A percentile compares a stretch with the other conserved stretches of the same genome.
These are phyloP conservation scores for Cavia aperea DNA, from an alignment of 2,113 vertebrate genomes.

Conservation along the genomic window DNA sequence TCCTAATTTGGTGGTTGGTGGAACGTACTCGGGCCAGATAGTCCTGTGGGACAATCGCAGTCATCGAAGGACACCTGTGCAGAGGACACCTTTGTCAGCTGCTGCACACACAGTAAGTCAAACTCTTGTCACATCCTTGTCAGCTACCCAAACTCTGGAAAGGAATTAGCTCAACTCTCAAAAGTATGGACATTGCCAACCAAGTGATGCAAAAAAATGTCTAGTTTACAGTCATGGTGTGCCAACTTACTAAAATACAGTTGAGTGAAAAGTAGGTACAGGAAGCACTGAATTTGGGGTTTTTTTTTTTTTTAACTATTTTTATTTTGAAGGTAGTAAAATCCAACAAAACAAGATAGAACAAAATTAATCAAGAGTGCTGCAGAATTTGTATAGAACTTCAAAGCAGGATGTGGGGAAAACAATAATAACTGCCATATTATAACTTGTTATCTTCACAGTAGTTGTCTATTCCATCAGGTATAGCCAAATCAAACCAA, in stretches of 20 bases:
- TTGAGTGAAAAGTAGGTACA: not conserved
- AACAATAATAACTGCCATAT: too few relatives aligned
- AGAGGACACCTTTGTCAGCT: constrained; percentile 94
- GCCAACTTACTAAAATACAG: not conserved
- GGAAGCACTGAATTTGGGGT: not conserved
- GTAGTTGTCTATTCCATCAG: too few relatives aligned
- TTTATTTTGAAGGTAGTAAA: too few relatives aligned
- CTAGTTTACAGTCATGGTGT: not conserved
- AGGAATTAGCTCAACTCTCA: not conserved
- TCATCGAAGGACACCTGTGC: constrained; percentile 93
- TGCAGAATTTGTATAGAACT: too few relatives aligned
- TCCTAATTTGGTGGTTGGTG: constrained; percentile 94
- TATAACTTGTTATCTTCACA: too few relatives aligned
- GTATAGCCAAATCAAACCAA: too few relatives aligned
- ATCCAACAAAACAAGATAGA: too few relatives aligned
- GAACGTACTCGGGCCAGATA: constrained; percentile 96
- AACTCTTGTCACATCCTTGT: not conserved
- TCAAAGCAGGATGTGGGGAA: too few relatives aligned
- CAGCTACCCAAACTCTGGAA: not conserved
- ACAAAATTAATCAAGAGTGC: too few relatives aligned
- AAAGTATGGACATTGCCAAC: not conserved
- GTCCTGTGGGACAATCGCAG: constrained; percentile 98
- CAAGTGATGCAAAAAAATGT: not conserved
- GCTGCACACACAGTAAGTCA: constrained; percentile 93
- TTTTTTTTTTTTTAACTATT: too few relatives aligned